Conservation (phyloP, 2,113 vertebrate species). For the Chloropsis hardwickii region DNA sequence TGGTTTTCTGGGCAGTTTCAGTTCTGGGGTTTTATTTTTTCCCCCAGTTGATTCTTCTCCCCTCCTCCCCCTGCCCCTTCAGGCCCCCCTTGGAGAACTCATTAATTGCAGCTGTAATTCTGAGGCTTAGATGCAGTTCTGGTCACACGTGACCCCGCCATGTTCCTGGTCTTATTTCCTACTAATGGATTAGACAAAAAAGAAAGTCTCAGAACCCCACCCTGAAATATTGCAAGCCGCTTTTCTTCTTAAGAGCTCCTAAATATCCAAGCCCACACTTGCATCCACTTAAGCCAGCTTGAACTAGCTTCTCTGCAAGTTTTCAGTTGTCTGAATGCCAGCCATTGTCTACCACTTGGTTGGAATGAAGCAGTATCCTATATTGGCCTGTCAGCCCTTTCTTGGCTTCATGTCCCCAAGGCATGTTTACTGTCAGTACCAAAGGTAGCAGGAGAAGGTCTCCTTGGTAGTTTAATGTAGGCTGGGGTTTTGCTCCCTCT, state of each 20-base stretch:
- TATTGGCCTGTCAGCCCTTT: not conserved
- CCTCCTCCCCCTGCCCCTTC: fast-evolving
- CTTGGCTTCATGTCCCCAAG: not conserved
- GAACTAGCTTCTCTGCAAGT: conserved; percentile 17
- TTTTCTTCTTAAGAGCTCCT: conserved; percentile 6
- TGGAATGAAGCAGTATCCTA: not conserved
- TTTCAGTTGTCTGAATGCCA: not conserved
- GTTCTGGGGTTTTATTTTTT: not conserved
- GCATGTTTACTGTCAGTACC: fast-evolving
- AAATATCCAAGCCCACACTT: conserved; percentile 27
- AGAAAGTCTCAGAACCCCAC: not conserved
- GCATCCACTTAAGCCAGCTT: conserved; percentile 4
- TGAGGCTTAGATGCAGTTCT: not conserved
- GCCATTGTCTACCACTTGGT: conserved; percentile 11
- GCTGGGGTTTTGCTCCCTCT: not conserved
- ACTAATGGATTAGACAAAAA: not conserved
- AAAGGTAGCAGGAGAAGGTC: not conserved
- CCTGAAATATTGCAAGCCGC: conserved; percentile 24
- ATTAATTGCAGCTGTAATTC: conserved; percentile 7
- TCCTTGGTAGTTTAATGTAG: not conserved
- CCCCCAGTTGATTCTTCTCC: not conserved
- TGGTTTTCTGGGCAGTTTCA: not conserved
- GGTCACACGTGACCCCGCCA: not conserved
- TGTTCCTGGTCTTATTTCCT: not conserved
- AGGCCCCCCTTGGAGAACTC: not conserved